Percentiles rank a stretch among this genome's conserved stretches.
These are phyloP conservation scores for Dicyrtoma fusca DNA, from an alignment of 2,888 invertebrate species.

Conservation along the genomic window DNA sequence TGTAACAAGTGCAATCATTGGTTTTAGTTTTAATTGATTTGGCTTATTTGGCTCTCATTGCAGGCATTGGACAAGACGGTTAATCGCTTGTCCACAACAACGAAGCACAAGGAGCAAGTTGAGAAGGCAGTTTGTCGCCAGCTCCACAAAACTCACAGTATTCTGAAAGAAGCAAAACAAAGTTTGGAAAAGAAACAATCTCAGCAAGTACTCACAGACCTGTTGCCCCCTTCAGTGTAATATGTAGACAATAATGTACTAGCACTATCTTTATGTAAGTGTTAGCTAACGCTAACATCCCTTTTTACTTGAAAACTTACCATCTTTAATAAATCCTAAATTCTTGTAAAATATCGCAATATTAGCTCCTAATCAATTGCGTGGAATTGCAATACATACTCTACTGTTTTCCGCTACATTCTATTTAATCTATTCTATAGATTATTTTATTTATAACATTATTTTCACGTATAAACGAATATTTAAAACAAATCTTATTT, in stretches of 20 bases:
- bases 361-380: background rate
- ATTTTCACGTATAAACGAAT: too few species aligned
- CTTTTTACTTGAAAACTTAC: conserved; percentile 5
- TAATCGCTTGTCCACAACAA: conserved; percentile 73
- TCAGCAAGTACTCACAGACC: conserved; percentile 35
- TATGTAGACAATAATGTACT: background rate
- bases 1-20: too few species aligned
- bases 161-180: conserved; percentile 73
- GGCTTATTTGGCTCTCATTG: too few species aligned
- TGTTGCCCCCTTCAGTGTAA: conserved; percentile 28
- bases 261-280: too few species aligned
- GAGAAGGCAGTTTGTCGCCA: conserved; percentile 82
- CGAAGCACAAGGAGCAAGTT: conserved; percentile 78
- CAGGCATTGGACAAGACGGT: conserved; percentile 75
- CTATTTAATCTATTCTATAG: too few species aligned
- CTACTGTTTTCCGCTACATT: too few species aligned
- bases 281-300: background rate
- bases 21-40: background rate
- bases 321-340: background rate
- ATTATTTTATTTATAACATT: background rate
- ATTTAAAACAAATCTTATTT: too few species aligned
- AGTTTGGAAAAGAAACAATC: conserved; percentile 63
- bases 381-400: background rate
- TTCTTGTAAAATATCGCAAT: background rate
- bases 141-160: conserved; percentile 77